Evolutionary conservation across 1,140 invertebrate species (phyloP), one percentile per base, ranked within the genome.

Genomic region (Phymorhynchus buccinoides): DNA sequence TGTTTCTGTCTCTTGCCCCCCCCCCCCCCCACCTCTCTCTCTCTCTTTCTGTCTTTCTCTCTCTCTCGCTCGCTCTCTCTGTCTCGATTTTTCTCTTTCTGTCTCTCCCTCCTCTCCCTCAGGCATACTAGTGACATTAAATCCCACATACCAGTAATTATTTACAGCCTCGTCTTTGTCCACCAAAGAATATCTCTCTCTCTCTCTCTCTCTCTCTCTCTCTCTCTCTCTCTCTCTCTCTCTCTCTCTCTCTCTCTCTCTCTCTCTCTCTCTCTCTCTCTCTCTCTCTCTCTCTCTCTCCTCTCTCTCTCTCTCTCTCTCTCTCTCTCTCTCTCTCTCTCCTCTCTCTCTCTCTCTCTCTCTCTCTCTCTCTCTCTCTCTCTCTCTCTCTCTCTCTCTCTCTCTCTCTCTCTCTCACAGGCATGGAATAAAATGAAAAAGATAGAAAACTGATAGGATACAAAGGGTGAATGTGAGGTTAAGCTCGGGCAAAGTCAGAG

Each of bases 371-470:
- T 39, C 37, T 79, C 37, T 27, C 42, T 22, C 42, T 48, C 79
- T 80, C 79, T 80, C 35, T 44, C 79, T 80, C 79, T 80, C 30
- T 44, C 79, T 48, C 35, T 48, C 79, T 44, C 42, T 80, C 42
- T 80, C 42, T 80, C 79, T 37, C 37, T 78, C 62, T 68, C 62
- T 68, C 62, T 30, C 62, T 30, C 62, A 9, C 62, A 52, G 12
- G 22, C 22, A 14, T n/a, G 12, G 48, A 52, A 52, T 52, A 9
- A 52, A 18, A 9, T 48, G 48, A 52, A 52, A 14, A 52, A 18
- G 48, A 52, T 18, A 18, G 48, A 18, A 14, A 14, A 52, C 48
- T 18, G 48, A 52, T 9, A 52, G 22, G 0, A 18, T 52, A n/a
- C n/a, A n/a, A 52, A 52, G 48, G n/a, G 48, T 18, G 48, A 52